Evolutionary conservation across 2,113 vertebrate species (phyloP).

Genomic region (Camelus bactrianus): DNA sequence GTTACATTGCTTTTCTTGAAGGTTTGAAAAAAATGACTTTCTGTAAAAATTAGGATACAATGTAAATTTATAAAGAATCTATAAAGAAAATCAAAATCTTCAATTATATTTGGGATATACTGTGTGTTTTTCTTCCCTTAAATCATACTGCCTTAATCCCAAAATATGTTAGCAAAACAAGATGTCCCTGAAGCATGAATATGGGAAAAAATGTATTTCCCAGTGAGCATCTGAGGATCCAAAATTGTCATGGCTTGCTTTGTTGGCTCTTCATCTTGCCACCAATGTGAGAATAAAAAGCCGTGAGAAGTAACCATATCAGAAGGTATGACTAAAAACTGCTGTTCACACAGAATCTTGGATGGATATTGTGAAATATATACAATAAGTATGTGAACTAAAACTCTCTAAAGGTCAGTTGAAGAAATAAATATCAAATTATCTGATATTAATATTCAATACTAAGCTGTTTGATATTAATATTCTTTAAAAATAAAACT

Average conservation of each 20-base stretch:
- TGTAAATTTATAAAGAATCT: background rate
- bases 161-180: background rate
- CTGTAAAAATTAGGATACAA: background rate
- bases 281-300: background rate
- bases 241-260: background rate
- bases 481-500: constrained; percentile 17
- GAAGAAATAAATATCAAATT: background rate
- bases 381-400: background rate
- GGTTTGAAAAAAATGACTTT: background rate
- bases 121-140: background rate
- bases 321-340: background rate
- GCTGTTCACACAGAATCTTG: background rate
- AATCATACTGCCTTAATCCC: background rate
- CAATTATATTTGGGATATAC: background rate
- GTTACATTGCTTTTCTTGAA: background rate
- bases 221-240: background rate
- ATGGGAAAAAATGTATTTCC: background rate
- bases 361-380: background rate
- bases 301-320: background rate
- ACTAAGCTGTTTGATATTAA: background rate
- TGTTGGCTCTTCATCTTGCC: background rate
- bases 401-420: background rate
- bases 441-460: background rate
- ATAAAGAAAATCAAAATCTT: background rate
- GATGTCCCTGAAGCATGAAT: background rate